phyloP scores from a whole-genome alignment of 2,113 vertebrate species.

The Osmerus mordax region DNA sequence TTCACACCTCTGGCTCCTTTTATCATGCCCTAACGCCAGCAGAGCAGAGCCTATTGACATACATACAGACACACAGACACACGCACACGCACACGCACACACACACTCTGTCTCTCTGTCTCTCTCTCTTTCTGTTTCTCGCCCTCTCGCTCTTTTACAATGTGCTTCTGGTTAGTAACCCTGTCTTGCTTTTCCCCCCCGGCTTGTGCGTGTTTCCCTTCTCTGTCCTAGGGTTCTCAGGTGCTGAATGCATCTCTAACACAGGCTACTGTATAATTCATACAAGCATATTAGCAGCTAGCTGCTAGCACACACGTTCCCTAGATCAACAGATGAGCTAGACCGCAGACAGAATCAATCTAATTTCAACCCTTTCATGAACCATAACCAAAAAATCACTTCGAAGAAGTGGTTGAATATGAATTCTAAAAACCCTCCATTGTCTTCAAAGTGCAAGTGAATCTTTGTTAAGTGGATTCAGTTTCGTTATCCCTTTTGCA shows the following conservation, averaged over 20 bases:
- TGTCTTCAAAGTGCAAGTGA: constrained; percentile 41
- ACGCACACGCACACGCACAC: too few species aligned
- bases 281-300: not conserved
- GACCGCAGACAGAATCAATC: too few species aligned
- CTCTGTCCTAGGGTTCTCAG: not conserved
- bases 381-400: too few species aligned
- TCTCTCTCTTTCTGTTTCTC: constrained; percentile 32
- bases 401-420: constrained; percentile 13
- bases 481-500: constrained; percentile 32
- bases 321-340: not conserved
- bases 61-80: too few species aligned
- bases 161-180: constrained; percentile 37
- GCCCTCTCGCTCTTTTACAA: constrained; percentile 24
- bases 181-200: constrained; percentile 15
- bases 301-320: not conserved
- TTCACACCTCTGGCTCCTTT: not conserved
- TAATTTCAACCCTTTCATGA: too few species aligned
- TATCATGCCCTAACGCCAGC: not conserved
- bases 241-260: not conserved
- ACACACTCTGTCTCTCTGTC: too few species aligned
- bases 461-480: constrained; percentile 59
- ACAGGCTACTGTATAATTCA: not conserved
- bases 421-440: constrained; percentile 41
- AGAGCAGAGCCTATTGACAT: too few species aligned
- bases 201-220: constrained; percentile 30